These are phyloP conservation scores for Microplitis demolitor DNA, from an alignment of 1,140 invertebrate species.

Conservation along the genomic window DNA sequence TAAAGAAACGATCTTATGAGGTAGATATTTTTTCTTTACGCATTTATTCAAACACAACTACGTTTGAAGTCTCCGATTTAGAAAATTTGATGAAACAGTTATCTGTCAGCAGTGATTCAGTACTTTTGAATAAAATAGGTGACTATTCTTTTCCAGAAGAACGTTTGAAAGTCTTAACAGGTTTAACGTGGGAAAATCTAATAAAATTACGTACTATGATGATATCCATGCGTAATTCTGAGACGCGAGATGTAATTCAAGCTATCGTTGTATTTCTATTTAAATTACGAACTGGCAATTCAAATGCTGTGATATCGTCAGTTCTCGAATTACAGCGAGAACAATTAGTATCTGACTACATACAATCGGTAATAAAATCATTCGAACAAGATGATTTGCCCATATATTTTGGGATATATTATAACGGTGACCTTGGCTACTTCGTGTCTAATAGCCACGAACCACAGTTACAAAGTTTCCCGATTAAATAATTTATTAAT, in stretches of 20 bases:
- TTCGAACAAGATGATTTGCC: slow-evolving; percentile 43
- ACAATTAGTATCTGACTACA: slow-evolving; percentile 37
- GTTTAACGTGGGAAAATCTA: background rate
- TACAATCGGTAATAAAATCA: slow-evolving; percentile 27
- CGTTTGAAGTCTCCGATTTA: slow-evolving; percentile 1
- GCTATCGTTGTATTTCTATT: slow-evolving; percentile 39
- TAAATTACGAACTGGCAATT: slow-evolving; percentile 43
- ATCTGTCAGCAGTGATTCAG: slow-evolving; percentile 5
- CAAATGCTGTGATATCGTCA: slow-evolving; percentile 32
- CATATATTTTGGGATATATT: slow-evolving; percentile 19
- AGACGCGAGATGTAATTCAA: slow-evolving; percentile 27
- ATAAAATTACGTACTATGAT: slow-evolving; percentile 29
- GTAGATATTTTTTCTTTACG: slow-evolving; percentile 20
- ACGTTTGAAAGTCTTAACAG: slow-evolving; percentile 8
- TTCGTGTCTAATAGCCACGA: too few relatives aligned
- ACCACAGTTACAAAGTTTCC: too few relatives aligned
- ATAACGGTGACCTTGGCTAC: too few relatives aligned
- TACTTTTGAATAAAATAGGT: slow-evolving; percentile 15
- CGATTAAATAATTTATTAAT: too few relatives aligned
- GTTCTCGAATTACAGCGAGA: slow-evolving; percentile 34
- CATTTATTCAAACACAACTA: slow-evolving; percentile 19
- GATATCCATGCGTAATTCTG: slow-evolving; percentile 30
- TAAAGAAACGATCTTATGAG: slow-evolving; percentile 24
- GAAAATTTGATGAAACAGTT: slow-evolving; percentile 5
- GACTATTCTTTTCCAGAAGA: slow-evolving; percentile 9